Conservation (phyloP, 1,140 invertebrate species). For the Drosophila athabasca region DNA sequence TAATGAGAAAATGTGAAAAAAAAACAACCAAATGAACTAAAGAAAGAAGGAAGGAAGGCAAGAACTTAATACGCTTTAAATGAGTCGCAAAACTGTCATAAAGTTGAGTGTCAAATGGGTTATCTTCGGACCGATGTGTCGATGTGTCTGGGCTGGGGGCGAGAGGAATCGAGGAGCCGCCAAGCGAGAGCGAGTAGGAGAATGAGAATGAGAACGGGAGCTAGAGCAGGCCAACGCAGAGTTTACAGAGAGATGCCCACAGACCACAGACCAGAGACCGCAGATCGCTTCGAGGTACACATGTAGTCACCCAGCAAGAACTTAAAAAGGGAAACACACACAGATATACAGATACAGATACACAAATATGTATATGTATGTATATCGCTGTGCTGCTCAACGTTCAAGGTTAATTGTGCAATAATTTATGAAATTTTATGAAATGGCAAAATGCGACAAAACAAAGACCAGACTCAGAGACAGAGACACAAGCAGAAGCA, state of each 20-base stretch:
- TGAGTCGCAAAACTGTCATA: constrained; percentile 48
- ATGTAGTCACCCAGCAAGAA: constrained; percentile 15
- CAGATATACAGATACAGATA: background rate
- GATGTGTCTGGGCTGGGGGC: constrained; percentile 24
- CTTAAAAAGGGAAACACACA: constrained; percentile 35
- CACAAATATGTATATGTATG: too few species aligned
- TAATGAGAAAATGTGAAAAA: constrained; percentile 15
- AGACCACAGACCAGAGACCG: constrained; percentile 1
- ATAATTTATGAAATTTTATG: constrained; percentile 75
- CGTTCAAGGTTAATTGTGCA: constrained; percentile 74
- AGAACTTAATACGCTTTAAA: constrained; percentile 54
- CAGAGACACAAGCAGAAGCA: constrained; percentile 1
- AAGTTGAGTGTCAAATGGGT: constrained; percentile 51
- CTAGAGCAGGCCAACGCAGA: constrained; percentile 26
- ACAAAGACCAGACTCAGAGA: background rate
- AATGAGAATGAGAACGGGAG: background rate
- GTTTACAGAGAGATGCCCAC: constrained; percentile 36
- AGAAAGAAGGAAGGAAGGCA: constrained; percentile 9
- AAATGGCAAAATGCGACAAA: constrained; percentile 62
- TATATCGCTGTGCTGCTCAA: background rate
- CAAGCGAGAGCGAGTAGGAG: background rate
- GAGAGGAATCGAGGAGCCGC: constrained; percentile 15
- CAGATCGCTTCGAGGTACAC: too few species aligned
- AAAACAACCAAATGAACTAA: background rate
- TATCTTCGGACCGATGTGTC: constrained; percentile 27